Evolutionary conservation across 2,888 invertebrate genomes (phyloP).

Genomic region (Schizotus pectinicornis): DNA sequence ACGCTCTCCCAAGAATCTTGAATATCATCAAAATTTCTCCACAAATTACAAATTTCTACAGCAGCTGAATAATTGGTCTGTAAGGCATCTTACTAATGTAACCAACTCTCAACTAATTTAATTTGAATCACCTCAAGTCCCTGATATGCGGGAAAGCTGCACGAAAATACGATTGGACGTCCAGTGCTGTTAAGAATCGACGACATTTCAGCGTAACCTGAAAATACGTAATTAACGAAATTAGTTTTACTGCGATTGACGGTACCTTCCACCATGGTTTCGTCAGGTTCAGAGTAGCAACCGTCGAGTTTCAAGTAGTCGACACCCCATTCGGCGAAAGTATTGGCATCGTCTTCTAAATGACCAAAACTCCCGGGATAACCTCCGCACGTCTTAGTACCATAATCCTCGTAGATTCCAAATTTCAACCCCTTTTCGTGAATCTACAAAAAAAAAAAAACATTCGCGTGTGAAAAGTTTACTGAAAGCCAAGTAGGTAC

Average conservation of each 20-base stretch:
- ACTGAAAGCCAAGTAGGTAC: slow-evolving; percentile 1
- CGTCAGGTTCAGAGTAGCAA: slow-evolving; percentile 68
- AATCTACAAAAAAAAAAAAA: slow-evolving; percentile 58
- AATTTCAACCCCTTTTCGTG: slow-evolving; percentile 73
- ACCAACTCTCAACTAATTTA: background rate
- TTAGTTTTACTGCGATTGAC: too few relatives aligned
- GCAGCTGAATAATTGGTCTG: slow-evolving; percentile 68
- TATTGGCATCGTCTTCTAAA: slow-evolving; percentile 68
- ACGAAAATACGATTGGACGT: slow-evolving; percentile 79
- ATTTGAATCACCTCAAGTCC: slow-evolving; percentile 36
- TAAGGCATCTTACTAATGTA: background rate
- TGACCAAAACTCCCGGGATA: slow-evolving; percentile 72
- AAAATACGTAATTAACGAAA: background rate
- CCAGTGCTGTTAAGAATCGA: slow-evolving; percentile 74
- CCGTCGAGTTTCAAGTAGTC: slow-evolving; percentile 81
- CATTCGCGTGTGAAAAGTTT: background rate
- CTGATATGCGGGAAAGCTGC: slow-evolving; percentile 85
- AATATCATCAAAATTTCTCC: slow-evolving; percentile 74
- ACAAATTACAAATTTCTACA: slow-evolving; percentile 68
- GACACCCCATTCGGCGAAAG: slow-evolving; percentile 75
- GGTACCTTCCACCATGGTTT: slow-evolving; percentile 60
- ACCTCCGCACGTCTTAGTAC: slow-evolving; percentile 73
- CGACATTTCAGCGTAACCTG: slow-evolving; percentile 75
- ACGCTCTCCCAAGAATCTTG: slow-evolving; percentile 70
- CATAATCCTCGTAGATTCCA: slow-evolving; percentile 79